Base-by-base conservation (phyloP, 92 coral and sea anemone species). In the Hydrozoanthus gracilis region DNA sequence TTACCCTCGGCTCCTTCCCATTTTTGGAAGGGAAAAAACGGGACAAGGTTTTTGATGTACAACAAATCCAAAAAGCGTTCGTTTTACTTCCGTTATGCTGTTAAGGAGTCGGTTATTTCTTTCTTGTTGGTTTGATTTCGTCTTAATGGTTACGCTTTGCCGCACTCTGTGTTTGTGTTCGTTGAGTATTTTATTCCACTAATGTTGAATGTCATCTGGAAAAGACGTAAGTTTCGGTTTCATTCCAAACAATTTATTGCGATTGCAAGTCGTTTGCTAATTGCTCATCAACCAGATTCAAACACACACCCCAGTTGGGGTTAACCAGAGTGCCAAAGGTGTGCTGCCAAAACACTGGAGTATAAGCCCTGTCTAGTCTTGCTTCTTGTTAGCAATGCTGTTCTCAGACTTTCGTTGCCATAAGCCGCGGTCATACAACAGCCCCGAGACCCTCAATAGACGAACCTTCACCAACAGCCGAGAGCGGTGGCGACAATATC, bases 401-500 rank as follows among this genome's bases (percentile, higher is more conserved):
- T 66, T 80, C 46, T 48, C 85, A 7, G 73, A 64, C 14, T 80
- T 64, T 80, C 85, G 73, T 48, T 47, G 74, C 73, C 61, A 70
- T 5, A 80, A 66, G 74, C 5, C 58, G 4, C 72, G 61, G 3
- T 4, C 85, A 17, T 49, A 17, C 6, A 51, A 47, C 15, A 39
- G 73, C 4, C n/a, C 13, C 8, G 61, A 65, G 52, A 44, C 85
- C 6, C 44, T 80, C 60, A 80, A 9, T 7, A 80, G 49, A 50
- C 56, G 98, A 65, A 90, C 87, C 17, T 92, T 90, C 55, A 94
- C 98, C 7, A 94, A 94, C 87, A 94, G 94, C 55, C 91, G 98
- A 8, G 98, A 94, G 55, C 86, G 98, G 45, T 94, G 98, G 98
- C 60, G 98, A 27, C 98, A 94, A 20, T 90, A 94, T 73, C 94